Conservation (phyloP, 2,888 invertebrate genomes). For the Ceratothoa steindachneri region DNA sequence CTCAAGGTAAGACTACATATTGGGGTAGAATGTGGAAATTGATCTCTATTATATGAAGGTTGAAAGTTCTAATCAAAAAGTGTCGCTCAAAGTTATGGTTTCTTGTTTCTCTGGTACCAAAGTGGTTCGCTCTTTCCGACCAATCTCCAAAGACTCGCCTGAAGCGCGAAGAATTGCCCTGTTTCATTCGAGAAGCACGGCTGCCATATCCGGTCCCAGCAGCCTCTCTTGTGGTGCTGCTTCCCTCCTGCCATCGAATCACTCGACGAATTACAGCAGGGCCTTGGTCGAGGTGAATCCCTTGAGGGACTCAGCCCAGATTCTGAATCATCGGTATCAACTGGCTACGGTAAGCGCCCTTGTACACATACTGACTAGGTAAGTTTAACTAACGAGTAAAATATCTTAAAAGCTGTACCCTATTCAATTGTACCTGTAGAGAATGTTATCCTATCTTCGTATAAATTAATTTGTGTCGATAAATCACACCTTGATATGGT, state of each 20-base stretch:
- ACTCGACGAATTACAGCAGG: background rate
- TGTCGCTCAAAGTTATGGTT: too few species aligned
- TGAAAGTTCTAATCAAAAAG: too few species aligned
- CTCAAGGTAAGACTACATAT: background rate
- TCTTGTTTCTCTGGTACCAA: background rate
- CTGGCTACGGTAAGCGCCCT: constrained; percentile 6
- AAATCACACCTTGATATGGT: too few species aligned
- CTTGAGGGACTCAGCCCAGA: background rate
- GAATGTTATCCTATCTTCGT: too few species aligned
- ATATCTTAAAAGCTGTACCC: background rate
- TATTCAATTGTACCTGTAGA: background rate
- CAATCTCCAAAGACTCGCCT: too few species aligned
- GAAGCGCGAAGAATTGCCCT: too few species aligned
- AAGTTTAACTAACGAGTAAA: background rate
- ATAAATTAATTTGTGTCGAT: too few species aligned
- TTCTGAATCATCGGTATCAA: background rate
- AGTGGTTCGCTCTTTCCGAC: background rate
- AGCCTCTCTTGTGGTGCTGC: background rate
- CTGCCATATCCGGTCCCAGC: background rate
- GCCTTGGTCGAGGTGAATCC: background rate
- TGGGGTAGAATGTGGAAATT: too few species aligned
- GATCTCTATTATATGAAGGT: too few species aligned
- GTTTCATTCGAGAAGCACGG: background rate
- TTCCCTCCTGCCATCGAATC: constrained; percentile 15
- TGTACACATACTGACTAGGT: constrained; percentile 11